phyloP scores from a whole-genome alignment of 2,797 vertebrate genomes.

The Paratrypauchen microcephalus region DNA sequence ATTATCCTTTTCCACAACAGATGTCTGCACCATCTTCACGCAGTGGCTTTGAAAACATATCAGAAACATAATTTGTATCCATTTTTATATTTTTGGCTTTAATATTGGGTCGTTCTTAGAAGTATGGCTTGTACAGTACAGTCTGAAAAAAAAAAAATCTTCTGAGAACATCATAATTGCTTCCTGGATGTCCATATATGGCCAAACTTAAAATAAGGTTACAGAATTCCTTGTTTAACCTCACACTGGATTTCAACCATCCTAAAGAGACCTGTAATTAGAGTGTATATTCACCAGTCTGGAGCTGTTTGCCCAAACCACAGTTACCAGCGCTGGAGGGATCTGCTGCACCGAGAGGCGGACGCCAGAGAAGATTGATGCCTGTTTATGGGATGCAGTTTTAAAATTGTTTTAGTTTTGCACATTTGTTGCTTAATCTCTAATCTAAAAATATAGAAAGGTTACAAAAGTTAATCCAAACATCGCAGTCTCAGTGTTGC shows the following conservation, averaged over 20 bases:
- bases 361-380: conserved; percentile 52
- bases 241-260: conserved; percentile 57
- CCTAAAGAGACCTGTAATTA: conserved; percentile 72
- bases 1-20: neutral
- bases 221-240: conserved; percentile 68
- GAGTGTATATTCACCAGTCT: conserved; percentile 65
- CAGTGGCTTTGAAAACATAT: neutral
- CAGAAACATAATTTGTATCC: neutral
- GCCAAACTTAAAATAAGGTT: conserved; percentile 49
- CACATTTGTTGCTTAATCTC: neutral
- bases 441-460: neutral
- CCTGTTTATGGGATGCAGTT: conserved; percentile 46
- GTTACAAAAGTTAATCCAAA: neutral
- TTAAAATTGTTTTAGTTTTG: conserved; percentile 12
- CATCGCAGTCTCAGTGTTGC: neutral
- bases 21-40: neutral
- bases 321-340: conserved; percentile 44
- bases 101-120: conserved; percentile 32
- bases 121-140: conserved; percentile 43
- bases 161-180: conserved; percentile 28
- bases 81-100: conserved; percentile 10
- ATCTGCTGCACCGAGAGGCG: conserved; percentile 45
- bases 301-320: conserved; percentile 61
- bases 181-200: conserved; percentile 74
- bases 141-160: conserved; percentile 35